Conservation (phyloP, 2,113 vertebrate genomes). For the Tilapia sparmanii region DNA sequence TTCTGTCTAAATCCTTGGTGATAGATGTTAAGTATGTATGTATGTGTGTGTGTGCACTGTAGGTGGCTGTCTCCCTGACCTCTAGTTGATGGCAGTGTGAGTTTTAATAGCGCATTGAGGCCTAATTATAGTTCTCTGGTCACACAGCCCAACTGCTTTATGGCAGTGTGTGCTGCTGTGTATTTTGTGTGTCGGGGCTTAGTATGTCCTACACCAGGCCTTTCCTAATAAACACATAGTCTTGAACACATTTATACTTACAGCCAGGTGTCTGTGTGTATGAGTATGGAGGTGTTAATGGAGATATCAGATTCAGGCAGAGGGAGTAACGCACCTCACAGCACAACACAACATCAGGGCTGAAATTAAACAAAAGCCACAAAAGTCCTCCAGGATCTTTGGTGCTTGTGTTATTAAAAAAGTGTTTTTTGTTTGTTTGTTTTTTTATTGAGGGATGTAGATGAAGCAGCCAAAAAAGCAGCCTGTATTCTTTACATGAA, state of each 20-base stretch:
- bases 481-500: not conserved
- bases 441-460: not conserved
- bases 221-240: conserved; percentile 32
- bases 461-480: not conserved
- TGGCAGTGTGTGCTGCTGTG: conserved; percentile 17
- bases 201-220: conserved; percentile 54
- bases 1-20: conserved; percentile 25
- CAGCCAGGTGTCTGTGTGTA: conserved; percentile 19
- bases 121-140: conserved; percentile 70
- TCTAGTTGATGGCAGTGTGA: conserved; percentile 58
- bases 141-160: conserved; percentile 52
- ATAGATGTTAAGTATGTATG: not conserved
- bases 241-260: not conserved
- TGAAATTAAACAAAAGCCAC: conserved; percentile 43
- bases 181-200: conserved; percentile 40
- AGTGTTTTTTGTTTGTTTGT: not conserved
- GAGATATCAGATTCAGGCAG: conserved; percentile 61
- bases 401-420: not conserved
- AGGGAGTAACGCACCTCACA: conserved; percentile 31
- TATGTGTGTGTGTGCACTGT: conserved; percentile 27
- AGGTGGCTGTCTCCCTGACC: conserved; percentile 67
- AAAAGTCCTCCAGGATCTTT: not conserved
- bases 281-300: conserved; percentile 57
- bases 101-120: conserved; percentile 68
- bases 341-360: not conserved